Conservation (phyloP, 2,797 vertebrate genomes). For the Bufotes viridis region DNA sequence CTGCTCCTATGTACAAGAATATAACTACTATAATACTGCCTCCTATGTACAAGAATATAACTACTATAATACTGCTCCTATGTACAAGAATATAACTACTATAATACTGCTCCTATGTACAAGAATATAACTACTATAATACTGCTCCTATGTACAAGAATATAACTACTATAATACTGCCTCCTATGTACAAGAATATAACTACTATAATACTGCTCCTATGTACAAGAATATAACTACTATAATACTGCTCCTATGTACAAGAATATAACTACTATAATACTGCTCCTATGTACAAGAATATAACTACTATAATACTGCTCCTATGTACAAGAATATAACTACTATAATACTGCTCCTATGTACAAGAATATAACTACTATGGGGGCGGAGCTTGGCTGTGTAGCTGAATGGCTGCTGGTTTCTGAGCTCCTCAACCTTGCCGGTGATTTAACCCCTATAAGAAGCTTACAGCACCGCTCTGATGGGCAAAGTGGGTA, state of each 20-base stretch:
- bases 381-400: too few relatives aligned
- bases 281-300: constrained; percentile 6
- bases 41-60: not conserved
- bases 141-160: constrained; percentile 3
- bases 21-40: constrained; percentile 8
- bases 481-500: too few relatives aligned
- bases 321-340: constrained; percentile 9
- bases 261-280: constrained; percentile 1
- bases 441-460: too few relatives aligned
- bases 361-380: constrained; percentile 13
- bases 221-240: too few relatives aligned
- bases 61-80: constrained; percentile 13
- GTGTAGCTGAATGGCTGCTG: too few relatives aligned
- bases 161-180: constrained; percentile 19
- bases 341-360: constrained; percentile 10
- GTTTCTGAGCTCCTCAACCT: too few relatives aligned
- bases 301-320: constrained; percentile 18
- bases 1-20: not conserved
- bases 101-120: not conserved
- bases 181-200: not conserved
- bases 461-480: too few relatives aligned
- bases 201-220: not conserved
- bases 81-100: constrained; percentile 16
- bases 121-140: constrained; percentile 11
- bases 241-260: not conserved